Evolutionary conservation across 2,888 invertebrate species (phyloP).

Genomic region (Phalangium opilio): DNA sequence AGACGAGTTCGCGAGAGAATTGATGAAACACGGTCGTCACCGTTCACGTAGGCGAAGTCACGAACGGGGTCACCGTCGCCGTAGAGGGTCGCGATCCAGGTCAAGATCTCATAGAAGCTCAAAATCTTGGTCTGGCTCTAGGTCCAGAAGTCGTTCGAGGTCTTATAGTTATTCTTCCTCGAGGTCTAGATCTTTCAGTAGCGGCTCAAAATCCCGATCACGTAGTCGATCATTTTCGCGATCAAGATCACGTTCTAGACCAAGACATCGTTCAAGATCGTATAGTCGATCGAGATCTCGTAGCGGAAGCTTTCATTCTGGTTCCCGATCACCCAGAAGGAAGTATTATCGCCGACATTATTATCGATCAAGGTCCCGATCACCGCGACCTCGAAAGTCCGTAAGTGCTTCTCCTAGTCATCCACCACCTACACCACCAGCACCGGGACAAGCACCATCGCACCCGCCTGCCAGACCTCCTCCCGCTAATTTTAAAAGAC

Average conservation of each 20-base stretch:
- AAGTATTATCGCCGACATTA: slow-evolving; percentile 4
- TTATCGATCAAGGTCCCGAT: slow-evolving; percentile 14
- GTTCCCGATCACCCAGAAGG: slow-evolving; percentile 10
- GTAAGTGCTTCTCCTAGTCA: slow-evolving; percentile 8
- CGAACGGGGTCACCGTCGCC: too few species aligned
- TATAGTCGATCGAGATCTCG: slow-evolving; percentile 9
- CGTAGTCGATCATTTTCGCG: slow-evolving; percentile 10
- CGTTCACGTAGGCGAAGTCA: background rate
- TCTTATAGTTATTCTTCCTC: slow-evolving; percentile 1
- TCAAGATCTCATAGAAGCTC: slow-evolving; percentile 12
- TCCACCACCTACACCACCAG: background rate
- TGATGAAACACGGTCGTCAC: slow-evolving; percentile 9
- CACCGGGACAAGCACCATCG: slow-evolving; percentile 3
- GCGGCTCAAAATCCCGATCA: slow-evolving; percentile 5
- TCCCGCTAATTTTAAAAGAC: background rate
- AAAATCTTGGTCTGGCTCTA: slow-evolving; percentile 11
- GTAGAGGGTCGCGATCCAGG: slow-evolving; percentile 9
- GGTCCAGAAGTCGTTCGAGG: slow-evolving; percentile 1
- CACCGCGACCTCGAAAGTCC: slow-evolving; percentile 9
- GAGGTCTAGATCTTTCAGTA: background rate
- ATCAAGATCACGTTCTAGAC: slow-evolving; percentile 15
- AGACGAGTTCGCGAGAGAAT: slow-evolving; percentile 14
- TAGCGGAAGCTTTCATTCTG: slow-evolving; percentile 9
- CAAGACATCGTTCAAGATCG: slow-evolving; percentile 10
- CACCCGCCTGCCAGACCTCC: background rate